Evolutionary conservation across 2,113 vertebrate genomes (phyloP), one percentile per base, ranked within the genome.

Genomic region (Anser brachyrhynchus): DNA sequence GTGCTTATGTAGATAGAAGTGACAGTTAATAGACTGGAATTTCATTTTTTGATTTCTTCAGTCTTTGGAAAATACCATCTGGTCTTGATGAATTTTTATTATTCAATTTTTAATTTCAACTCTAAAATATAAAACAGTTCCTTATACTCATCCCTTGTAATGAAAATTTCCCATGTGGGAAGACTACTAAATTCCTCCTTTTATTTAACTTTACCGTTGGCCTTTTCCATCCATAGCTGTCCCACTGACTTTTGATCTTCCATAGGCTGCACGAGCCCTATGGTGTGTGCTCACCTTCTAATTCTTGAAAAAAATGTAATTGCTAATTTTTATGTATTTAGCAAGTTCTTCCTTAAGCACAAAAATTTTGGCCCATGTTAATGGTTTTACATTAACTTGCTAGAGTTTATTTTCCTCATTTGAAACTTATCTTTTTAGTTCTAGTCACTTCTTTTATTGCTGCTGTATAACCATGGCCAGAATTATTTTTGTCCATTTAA

Each of bases 61-160:
- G 51, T 89, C 80, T 92, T 95, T 71, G 81, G 84, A 96, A 95
- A 96, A 94, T 66, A 91, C 62, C 92, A 87, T 91, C 93, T 95
- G 93, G 70, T 94, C 92, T 70, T 81, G 78, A 94, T 89, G 92
- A 92, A 67, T 89, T 94, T 96, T 95, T 89, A 92, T 82, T 92
- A 96, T 89, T 89, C 46, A 75, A 41, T 82, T 96, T 91, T 89
- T 89, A 96, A 94, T 96, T 96, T 96, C 70, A 67, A 84, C 81
- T 49, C 74, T 92, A 78, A 96, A 95, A 95, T 94, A 92, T 82
- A 91, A 91, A 92, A 2, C 70, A 78, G 61, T 82, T 96, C 70
- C 61, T 94, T 75, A 84, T 51, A 71, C 65, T 94, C 89, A 89
- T 91, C 84, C 39, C 66, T 82, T 39, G 52, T 46, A 96, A 91